These are phyloP conservation scores for Chrysolina haemoptera DNA, from an alignment of 2,888 invertebrate genomes.

Conservation along the genomic window DNA sequence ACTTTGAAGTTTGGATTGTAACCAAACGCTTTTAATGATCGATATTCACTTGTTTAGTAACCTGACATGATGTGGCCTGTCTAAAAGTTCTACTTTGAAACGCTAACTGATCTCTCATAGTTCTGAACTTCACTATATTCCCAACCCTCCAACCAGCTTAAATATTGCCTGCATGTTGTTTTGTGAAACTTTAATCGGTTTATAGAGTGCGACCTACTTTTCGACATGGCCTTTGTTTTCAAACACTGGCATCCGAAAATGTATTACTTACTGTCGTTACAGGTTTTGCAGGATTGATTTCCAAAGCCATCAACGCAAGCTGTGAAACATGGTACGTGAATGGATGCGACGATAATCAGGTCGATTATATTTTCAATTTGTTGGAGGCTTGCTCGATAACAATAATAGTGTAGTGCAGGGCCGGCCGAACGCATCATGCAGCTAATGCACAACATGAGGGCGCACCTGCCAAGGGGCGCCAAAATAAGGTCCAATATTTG, in stretches of 20 bases:
- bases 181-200: constrained; percentile 12
- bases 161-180: constrained; percentile 4
- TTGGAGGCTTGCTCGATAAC: background rate
- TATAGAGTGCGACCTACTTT: constrained; percentile 29
- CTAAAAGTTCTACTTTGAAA: background rate
- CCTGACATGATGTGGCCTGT: too few species aligned
- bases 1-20: too few species aligned
- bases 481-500: too few species aligned
- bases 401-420: too few species aligned
- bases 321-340: constrained; percentile 19
- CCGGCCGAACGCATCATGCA: too few species aligned
- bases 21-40: too few species aligned
- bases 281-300: constrained; percentile 35
- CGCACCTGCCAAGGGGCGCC: too few species aligned
- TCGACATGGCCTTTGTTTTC: constrained; percentile 26
- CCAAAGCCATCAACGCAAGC: constrained; percentile 16
- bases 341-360: background rate
- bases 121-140: background rate
- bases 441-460: too few species aligned
- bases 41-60: too few species aligned
- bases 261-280: constrained; percentile 29
- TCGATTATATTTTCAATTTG: background rate
- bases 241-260: constrained; percentile 31
- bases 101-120: background rate
- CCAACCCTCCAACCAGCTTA: constrained; percentile 12